Evolutionary conservation across 2,113 vertebrate species (phyloP), one percentile per base, ranked within the genome.

Genomic region (Corvus hawaiiensis): DNA sequence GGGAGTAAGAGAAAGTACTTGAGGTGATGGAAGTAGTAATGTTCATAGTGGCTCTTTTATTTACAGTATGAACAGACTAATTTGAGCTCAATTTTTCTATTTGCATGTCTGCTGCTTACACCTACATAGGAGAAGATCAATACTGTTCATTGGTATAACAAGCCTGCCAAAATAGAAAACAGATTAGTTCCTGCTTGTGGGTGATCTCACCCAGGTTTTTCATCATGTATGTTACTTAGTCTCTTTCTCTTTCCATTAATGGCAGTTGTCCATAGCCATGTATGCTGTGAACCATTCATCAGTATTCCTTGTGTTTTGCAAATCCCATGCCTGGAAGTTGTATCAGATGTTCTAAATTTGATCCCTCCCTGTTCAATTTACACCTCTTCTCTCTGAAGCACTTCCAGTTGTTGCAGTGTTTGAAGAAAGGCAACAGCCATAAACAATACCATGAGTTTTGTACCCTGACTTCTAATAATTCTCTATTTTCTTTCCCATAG

Each of bases 141-240:
- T 71, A 12, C 17, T 66, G 5, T 63, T 72, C 35, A 59, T 26
- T 84, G 49, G 16, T 11, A 1, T 33, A 48, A 46, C 11, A 35
- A 56, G 14, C 20, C 19, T 56, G 11, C 66, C 49, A 49, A 87
- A 95, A 89, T 11, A 89, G n/a, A 69, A 58, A 90, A 54, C 46
- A 16, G 15, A 32, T 37, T 87, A 30, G 2, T 24, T 77, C 20
- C 39, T 80, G 14, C 43, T 58, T 46, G 20, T 46, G 27, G 19
- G 17, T 63, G 43, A 51, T 12, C 21, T 83, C 69, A 54, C 22
- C 27, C 35, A n/a, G 33, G 17, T 30, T 69, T 89, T 72, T 51
- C 5, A 5, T 35, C 2, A 0, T 32, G n/a, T 76, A 3, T 13
- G 0, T 58, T 51, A 13, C 13, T 66, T 41, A 17, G 30, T 75